A percentile compares a stretch with the other conserved stretches of the same genome.
These are phyloP conservation scores for Isotomurus palustris DNA, from an alignment of 2,888 invertebrate genomes.

Conservation along the genomic window DNA sequence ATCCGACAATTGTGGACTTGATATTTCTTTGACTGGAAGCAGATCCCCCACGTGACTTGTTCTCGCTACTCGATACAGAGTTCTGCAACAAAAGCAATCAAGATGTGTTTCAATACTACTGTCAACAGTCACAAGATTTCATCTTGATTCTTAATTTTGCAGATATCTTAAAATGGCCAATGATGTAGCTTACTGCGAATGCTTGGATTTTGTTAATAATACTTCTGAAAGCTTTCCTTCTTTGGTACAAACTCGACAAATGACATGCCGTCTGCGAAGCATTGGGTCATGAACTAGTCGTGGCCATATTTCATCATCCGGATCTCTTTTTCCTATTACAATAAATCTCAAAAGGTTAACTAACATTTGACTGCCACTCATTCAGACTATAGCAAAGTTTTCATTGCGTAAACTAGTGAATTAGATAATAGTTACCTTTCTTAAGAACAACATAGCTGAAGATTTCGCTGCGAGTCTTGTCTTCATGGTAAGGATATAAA, in stretches of 20 bases:
- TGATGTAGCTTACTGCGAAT: conserved; percentile 61
- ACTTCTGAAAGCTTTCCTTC: conserved; percentile 69
- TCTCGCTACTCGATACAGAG: conserved; percentile 67
- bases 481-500: conserved; percentile 54
- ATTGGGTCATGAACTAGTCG: conserved; percentile 69
- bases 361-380: conserved; percentile 1
- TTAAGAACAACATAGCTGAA: conserved; percentile 78
- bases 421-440: conserved; percentile 59
- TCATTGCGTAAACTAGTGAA: neutral
- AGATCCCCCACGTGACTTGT: conserved; percentile 74
- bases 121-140: no score
- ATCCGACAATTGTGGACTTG: no score
- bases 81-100: conserved; percentile 51
- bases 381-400: neutral
- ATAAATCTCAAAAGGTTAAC: conserved; percentile 28
- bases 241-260: conserved; percentile 72
- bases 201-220: conserved; percentile 68
- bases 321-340: conserved; percentile 51
- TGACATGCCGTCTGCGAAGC: conserved; percentile 64
- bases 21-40: conserved; percentile 61
- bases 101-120: no score
- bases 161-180: neutral
- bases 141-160: neutral
- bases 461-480: conserved; percentile 55
- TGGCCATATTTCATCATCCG: conserved; percentile 66